A percentile compares a stretch with the other conserved stretches of the same genome.
phyloP scores from a whole-genome alignment of 2,113 vertebrate species.

The Alexandromys fortis region DNA sequence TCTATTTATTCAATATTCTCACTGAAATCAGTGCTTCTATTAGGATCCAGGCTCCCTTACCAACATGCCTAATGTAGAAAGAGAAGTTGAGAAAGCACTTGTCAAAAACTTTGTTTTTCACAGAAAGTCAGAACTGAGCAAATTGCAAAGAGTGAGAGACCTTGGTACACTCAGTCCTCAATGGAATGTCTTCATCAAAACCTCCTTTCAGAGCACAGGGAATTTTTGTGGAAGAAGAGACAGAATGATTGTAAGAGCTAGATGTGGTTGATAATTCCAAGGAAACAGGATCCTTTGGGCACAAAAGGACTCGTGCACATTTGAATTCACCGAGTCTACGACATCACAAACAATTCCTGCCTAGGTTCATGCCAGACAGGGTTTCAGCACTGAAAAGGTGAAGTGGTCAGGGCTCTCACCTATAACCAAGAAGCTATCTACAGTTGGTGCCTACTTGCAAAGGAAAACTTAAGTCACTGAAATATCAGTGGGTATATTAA shows the following conservation, averaged over 20 bases:
- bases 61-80: background rate
- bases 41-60: background rate
- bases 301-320: background rate
- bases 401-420: background rate
- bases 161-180: background rate
- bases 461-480: background rate
- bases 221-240: background rate
- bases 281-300: background rate
- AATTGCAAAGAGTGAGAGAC: background rate
- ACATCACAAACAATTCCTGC: background rate
- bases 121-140: background rate
- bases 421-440: background rate
- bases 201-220: background rate
- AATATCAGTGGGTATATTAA: background rate
- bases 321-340: background rate
- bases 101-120: background rate
- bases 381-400: background rate
- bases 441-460: background rate
- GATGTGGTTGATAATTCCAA: background rate
- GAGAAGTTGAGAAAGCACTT: background rate
- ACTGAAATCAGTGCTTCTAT: background rate
- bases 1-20: background rate
- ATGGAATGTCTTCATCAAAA: background rate
- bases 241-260: background rate
- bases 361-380: background rate